A percentile compares a stretch with the other conserved stretches of the same genome.
Conservation (phyloP, 2,113 vertebrate species). For the Eurystomus gularis region DNA sequence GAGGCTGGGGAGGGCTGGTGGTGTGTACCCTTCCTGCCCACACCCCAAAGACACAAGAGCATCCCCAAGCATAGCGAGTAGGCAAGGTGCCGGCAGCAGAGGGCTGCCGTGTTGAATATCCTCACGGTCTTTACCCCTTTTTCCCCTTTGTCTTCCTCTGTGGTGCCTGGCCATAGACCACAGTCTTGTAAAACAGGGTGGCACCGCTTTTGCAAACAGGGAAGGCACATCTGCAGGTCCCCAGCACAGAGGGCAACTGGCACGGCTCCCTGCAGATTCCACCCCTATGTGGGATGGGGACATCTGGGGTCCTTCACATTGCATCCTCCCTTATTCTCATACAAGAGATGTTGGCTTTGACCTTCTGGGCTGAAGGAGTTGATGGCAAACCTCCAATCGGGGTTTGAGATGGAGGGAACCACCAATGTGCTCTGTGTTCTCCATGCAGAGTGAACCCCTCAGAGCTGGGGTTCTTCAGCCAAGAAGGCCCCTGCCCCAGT, state of each 20-base stretch:
- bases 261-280: not conserved
- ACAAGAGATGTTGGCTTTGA: rapidly evolving
- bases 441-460: not conserved
- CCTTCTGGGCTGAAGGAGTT: not conserved
- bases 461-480: not conserved
- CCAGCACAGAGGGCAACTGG: not conserved
- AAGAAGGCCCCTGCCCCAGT: not conserved
- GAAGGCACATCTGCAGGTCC: not conserved
- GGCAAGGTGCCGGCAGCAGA: not conserved
- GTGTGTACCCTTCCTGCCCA: rapidly evolving
- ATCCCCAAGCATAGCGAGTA: rapidly evolving
- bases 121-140: not conserved
- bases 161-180: not conserved
- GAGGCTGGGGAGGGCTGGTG: not conserved
- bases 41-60: not conserved
- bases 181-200: not conserved
- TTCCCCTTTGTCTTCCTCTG: rapidly evolving
- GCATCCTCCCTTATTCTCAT: not conserved
- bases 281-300: rapidly evolving
- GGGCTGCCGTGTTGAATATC: rapidly evolving
- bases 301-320: not conserved
- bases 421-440: rapidly evolving
- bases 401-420: not conserved
- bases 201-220: not conserved
- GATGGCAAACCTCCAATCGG: not conserved